Evolutionary conservation across 2,113 vertebrate species (phyloP), one percentile per base, ranked within the genome.

Genomic region (Leptodactylus fuscus): DNA sequence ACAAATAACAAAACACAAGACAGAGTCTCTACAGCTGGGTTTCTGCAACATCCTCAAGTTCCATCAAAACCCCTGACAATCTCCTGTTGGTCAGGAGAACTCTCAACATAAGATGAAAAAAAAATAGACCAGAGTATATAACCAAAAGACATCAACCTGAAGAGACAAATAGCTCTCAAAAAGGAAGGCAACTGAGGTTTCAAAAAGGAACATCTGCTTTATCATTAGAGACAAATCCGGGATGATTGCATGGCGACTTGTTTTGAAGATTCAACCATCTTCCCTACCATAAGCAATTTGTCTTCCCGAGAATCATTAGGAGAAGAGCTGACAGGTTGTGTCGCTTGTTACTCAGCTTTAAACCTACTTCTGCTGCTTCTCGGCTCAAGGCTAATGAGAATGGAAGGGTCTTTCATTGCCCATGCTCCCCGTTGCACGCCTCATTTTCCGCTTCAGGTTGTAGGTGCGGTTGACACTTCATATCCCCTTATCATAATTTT

Each of bases 201-300:
- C 62, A 49, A 89, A 87, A 88, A 90, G 81, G 80, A 90, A 85
- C 13, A 90, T 24, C 83, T 88, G 51, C 85, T 32, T 75, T 89
- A 65, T 67, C 75, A 82, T 78, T 62, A 87, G 32, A 87, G 78
- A 71, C 58, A 87, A 87, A 89, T 38, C 60, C 87, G 32, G 87
- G 65, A 1, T 8, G 51, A 87, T 86, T 49, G 20, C 73, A 77
- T 0, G n/a, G 71, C 8, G 49, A 77, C 5, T 86, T 83, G 18
- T 49, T 88, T 74, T 60, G 88, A 89, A 88, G 58, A 88, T 81
- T 88, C 85, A 85, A 76, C 70, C 69, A 29, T 38, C 75, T 90
- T 89, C 62, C 0, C 36, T 44, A 60, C 15, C 85, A 5, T 29
- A 70, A 88, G 51, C 70, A 85, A 87, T 91, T 88, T 79, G 87